phyloP scores from a whole-genome alignment of 2,888 invertebrate genomes.

The Ochropacha duplaris region DNA sequence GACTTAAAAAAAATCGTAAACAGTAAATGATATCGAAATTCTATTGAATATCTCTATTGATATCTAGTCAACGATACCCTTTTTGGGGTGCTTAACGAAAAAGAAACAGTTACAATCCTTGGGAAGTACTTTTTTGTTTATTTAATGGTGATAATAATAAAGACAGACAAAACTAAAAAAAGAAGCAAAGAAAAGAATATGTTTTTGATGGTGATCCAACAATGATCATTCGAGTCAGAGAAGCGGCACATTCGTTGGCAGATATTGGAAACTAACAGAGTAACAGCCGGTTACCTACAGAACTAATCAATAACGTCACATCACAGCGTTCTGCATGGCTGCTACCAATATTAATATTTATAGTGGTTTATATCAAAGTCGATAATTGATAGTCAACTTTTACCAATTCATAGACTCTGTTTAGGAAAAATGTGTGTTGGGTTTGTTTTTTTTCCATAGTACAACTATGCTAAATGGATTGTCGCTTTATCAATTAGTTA shows the following conservation, averaged over 20 bases:
- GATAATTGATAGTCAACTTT: neutral
- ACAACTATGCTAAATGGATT: too few relatives aligned
- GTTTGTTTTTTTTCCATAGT: neutral
- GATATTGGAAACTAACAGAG: neutral
- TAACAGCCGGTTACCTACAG: neutral
- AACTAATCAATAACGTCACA: neutral
- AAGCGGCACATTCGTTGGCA: neutral
- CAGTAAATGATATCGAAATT: too few relatives aligned
- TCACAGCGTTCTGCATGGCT: neutral
- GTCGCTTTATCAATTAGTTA: too few relatives aligned
- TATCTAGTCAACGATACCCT: too few relatives aligned
- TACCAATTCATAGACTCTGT: conserved; percentile 3
- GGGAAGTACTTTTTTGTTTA: too few relatives aligned
- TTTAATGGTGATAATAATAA: too few relatives aligned
- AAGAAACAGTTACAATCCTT: too few relatives aligned
- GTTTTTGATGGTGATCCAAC: neutral
- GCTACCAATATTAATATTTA: neutral
- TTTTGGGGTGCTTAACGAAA: too few relatives aligned
- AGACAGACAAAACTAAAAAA: neutral
- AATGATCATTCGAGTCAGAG: neutral
- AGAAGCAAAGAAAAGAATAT: neutral
- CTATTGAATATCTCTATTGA: too few relatives aligned
- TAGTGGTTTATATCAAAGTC: neutral
- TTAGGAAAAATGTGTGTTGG: neutral
- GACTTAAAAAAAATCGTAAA: too few relatives aligned